Percentiles rank a stretch among this genome's conserved stretches.
These are phyloP conservation scores for Oryzias sinensis DNA, from an alignment of 2,797 vertebrate genomes.

Conservation along the genomic window DNA sequence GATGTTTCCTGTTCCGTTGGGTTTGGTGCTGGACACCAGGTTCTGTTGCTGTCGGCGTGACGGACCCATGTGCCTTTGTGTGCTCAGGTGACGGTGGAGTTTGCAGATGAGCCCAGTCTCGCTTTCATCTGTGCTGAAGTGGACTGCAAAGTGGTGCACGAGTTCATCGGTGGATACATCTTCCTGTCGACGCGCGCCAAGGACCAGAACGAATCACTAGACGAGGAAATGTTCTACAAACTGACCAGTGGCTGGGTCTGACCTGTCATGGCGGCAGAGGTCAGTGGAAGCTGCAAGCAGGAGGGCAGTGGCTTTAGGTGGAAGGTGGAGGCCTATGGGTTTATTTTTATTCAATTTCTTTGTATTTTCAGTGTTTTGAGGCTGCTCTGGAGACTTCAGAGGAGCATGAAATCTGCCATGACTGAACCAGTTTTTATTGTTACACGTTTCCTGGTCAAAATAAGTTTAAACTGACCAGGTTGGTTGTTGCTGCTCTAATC, in stretches of 20 bases:
- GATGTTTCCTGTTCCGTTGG: not conserved
- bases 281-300: conserved; percentile 21
- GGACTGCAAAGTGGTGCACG: conserved; percentile 98
- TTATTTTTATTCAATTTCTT: conserved; percentile 56
- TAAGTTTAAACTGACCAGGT: conserved; percentile 52
- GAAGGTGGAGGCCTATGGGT: conserved; percentile 28
- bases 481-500: conserved; percentile 59
- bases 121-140: conserved; percentile 96
- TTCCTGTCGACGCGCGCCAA: conserved; percentile 96
- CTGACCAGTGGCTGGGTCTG: conserved; percentile 98
- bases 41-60: not conserved
- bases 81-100: conserved; percentile 92
- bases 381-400: conserved; percentile 53
- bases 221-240: conserved; percentile 99
- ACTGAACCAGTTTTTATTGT: conserved; percentile 54
- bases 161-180: conserved; percentile 98
- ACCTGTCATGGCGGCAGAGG: conserved; percentile 50
- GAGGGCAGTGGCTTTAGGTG: conserved; percentile 32
- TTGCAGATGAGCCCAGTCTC: conserved; percentile 92
- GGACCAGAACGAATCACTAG: conserved; percentile 98
- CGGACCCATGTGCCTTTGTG: not conserved
- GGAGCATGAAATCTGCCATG: conserved; percentile 43
- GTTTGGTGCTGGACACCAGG: not conserved
- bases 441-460: conserved; percentile 7
- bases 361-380: conserved; percentile 43